Evolutionary conservation across 2,797 vertebrate species (phyloP), one percentile per base, ranked within the genome.

Genomic region (Tiaroga cobitis): DNA sequence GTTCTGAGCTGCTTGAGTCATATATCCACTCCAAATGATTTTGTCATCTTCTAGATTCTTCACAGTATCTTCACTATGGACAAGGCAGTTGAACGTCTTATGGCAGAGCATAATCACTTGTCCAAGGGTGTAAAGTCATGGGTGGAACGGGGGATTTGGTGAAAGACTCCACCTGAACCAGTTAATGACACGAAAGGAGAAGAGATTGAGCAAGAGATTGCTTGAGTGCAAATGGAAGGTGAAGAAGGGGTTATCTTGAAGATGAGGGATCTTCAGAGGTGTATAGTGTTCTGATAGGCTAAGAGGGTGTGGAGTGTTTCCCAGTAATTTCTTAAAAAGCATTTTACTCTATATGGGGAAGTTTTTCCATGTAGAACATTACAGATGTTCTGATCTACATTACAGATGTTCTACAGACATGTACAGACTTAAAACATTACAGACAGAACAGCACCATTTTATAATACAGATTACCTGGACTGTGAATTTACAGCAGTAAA

Each of bases 161-260:
- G 16, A 70, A 54, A 43, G 39, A 34, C 11, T 74, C 29, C 15
- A 65, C 26, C 70, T 74, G 39, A 74, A 65, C 26, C 56, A 78
- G 75, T 78, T 80, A 80, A 80, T 80, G 41, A 21, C 77, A 80
- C 1, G 0, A 67, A 80, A 21, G 18, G n/a, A 21, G 82, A 10
- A 26, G 10, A 68, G 46, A 68, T 26, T 9, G 32, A 65, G 34
- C 0, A 67, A 76, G 24, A 39, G 56, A 65, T 63, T n/a, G 41
- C 11, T 34, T 76, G 61, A 83, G 59, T 74, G 41, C 51, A 34
- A 83, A 46, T 63, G 70, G 18, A 49, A 75, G 39, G 82, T 75
- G 21, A 75, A 67, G 43, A 43, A 76, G 61, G 24, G 46, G 46
- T 69, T 54, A 77, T 56, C 32, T 39, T 21, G 37, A 34, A 77